Conservation (phyloP, 1,140 invertebrate genomes). For the Drosophila ercepeae region DNA sequence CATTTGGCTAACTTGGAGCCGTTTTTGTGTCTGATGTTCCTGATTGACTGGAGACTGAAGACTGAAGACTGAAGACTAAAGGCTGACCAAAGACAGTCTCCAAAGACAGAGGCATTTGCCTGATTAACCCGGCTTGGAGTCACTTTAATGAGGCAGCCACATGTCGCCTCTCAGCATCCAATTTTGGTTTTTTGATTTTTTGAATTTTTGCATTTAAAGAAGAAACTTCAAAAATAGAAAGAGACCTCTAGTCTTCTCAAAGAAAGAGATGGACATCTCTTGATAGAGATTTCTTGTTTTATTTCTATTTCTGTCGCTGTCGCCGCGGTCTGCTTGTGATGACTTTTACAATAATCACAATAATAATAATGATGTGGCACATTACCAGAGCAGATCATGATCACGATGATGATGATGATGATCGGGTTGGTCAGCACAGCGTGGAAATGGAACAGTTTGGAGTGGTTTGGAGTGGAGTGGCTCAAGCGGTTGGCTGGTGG, state of each 20-base stretch:
- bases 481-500: not conserved
- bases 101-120: constrained; percentile 35
- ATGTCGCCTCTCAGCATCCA: constrained; percentile 25
- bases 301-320: not conserved
- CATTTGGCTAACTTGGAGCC: constrained; percentile 38
- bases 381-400: not conserved
- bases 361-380: constrained; percentile 21
- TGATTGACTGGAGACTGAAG: constrained; percentile 62
- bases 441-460: constrained; percentile 51
- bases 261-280: no score
- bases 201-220: no score
- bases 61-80: not conserved
- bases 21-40: constrained; percentile 33
- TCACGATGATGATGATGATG: constrained; percentile 16
- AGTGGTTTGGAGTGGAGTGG: not conserved
- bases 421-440: constrained; percentile 35
- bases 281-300: no score
- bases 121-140: constrained; percentile 63
- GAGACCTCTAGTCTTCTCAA: no score
- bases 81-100: not conserved
- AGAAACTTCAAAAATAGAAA: no score
- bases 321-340: not conserved
- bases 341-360: not conserved
- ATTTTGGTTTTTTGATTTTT: not conserved
- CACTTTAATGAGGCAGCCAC: constrained; percentile 74